Evolutionary conservation across 2,888 invertebrate genomes (phyloP).

Genomic region (Epinotia bilunana): DNA sequence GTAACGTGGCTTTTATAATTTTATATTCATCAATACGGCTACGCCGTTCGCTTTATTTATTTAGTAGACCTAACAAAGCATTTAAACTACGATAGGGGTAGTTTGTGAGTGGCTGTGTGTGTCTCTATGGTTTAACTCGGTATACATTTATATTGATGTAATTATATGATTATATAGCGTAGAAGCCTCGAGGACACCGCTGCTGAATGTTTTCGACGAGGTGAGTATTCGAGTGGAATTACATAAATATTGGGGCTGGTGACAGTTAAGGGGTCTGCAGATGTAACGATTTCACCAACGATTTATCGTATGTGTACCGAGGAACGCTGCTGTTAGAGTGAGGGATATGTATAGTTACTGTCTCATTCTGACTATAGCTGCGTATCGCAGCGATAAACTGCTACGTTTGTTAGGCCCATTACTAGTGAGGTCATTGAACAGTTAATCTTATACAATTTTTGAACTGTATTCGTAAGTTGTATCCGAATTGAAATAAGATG

Average conservation of each 20-base stretch:
- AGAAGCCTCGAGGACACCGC: slow-evolving; percentile 62
- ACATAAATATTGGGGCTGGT: not conserved
- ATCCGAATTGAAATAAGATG: slow-evolving; percentile 12
- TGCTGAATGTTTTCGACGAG: slow-evolving; percentile 70
- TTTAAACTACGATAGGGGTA: slow-evolving; percentile 72
- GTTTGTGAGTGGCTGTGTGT: slow-evolving; percentile 55
- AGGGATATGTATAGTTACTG: not conserved
- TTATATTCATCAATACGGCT: not conserved
- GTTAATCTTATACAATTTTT: slow-evolving; percentile 2
- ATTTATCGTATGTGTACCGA: not conserved
- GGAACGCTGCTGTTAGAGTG: not conserved
- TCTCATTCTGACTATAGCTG: not conserved
- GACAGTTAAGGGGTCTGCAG: slow-evolving; percentile 4
- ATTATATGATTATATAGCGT: slow-evolving; percentile 53
- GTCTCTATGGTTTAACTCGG: slow-evolving; percentile 49
- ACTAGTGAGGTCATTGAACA: slow-evolving; percentile 4
- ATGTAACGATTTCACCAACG: not conserved
- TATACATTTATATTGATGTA: slow-evolving; percentile 51
- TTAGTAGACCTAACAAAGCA: slow-evolving; percentile 63
- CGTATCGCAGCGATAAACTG: not conserved
- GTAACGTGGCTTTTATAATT: too few relatives aligned
- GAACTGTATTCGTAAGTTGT: slow-evolving; percentile 11
- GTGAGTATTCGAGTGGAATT: slow-evolving; percentile 61
- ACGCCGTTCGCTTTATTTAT: slow-evolving; percentile 32
- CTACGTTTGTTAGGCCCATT: not conserved